Conservation (phyloP, 2,797 vertebrate species). For the Chaetodon trifasciatus region DNA sequence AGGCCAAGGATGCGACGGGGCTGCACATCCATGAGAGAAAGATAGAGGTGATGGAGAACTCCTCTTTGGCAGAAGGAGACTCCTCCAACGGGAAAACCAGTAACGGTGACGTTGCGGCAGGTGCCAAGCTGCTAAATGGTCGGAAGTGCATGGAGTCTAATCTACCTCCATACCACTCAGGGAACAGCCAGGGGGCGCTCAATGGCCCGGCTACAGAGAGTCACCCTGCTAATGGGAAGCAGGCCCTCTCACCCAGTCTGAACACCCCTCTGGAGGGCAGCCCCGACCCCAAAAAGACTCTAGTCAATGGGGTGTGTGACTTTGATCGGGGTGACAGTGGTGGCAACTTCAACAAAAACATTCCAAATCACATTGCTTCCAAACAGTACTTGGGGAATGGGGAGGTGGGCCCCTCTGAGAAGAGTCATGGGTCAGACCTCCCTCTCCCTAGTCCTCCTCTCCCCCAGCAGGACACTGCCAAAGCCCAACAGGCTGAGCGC, state of each 20-base stretch:
- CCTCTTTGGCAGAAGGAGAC: conserved; percentile 91
- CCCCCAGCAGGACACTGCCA: conserved; percentile 97
- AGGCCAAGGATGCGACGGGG: conserved; percentile 98
- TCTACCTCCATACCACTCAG: conserved; percentile 99
- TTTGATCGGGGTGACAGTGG: conserved; percentile 92
- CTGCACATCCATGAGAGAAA: conserved; percentile 97
- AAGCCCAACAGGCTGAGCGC: conserved; percentile 96
- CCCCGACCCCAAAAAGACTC: conserved; percentile 93
- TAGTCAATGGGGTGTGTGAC: conserved; percentile 99
- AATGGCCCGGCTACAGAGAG: conserved; percentile 93
- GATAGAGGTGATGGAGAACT: conserved; percentile 99
- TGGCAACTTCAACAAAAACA: conserved; percentile 97
- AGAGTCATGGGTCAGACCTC: conserved; percentile 85
- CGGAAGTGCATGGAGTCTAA: conserved; percentile 96
- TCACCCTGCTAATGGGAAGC: conserved; percentile 89
- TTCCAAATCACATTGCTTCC: conserved; percentile 99
- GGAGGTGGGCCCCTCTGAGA: conserved; percentile 92
- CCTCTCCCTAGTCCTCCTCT: conserved; percentile 70
- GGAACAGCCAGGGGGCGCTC: conserved; percentile 95
- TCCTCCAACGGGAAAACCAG: conserved; percentile 89
- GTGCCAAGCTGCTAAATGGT: conserved; percentile 97
- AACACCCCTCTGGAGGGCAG: conserved; percentile 79
- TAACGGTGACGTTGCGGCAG: conserved; percentile 91
- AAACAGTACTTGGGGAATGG: conserved; percentile 98
- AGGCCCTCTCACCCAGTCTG: conserved; percentile 74